These are phyloP conservation scores for Acronicta leporina DNA, from an alignment of 2,888 invertebrate species.

Conservation along the genomic window DNA sequence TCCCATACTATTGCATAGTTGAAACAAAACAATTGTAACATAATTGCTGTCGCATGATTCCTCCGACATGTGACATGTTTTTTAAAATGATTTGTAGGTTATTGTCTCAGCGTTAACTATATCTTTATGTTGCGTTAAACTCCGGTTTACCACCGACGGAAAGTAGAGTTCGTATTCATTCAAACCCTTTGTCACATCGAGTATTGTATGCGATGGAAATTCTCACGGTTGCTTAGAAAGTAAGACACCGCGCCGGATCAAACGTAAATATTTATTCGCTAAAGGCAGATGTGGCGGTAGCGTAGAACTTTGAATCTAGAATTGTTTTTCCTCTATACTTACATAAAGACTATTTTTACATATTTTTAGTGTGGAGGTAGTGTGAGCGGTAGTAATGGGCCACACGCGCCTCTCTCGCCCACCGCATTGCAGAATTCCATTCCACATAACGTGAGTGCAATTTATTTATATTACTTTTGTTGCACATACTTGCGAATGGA, in stretches of 20 bases:
- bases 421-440: constrained; percentile 84
- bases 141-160: constrained; percentile 33
- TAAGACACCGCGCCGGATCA: constrained; percentile 57
- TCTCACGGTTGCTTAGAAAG: constrained; percentile 69
- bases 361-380: constrained; percentile 81
- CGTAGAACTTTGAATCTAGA: constrained; percentile 48
- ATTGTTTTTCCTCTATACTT: constrained; percentile 48
- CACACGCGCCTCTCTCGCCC: constrained; percentile 86
- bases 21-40: constrained; percentile 55
- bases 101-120: constrained; percentile 55
- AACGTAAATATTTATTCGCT: constrained; percentile 62
- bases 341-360: constrained; percentile 64
- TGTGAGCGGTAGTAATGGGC: constrained; percentile 84
- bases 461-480: constrained; percentile 47
- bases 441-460: constrained; percentile 82
- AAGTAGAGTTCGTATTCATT: constrained; percentile 51
- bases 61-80: constrained; percentile 58
- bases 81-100: constrained; percentile 59
- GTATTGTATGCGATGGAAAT: constrained; percentile 46
- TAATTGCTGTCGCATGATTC: constrained; percentile 49
- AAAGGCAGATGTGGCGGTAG: constrained; percentile 55
- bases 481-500: constrained; percentile 44
- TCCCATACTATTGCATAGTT: constrained; percentile 53
- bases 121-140: constrained; percentile 38
- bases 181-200: constrained; percentile 38